Base-by-base conservation (phyloP, 2,888 invertebrate genomes). In the Sesia apiformis region DNA sequence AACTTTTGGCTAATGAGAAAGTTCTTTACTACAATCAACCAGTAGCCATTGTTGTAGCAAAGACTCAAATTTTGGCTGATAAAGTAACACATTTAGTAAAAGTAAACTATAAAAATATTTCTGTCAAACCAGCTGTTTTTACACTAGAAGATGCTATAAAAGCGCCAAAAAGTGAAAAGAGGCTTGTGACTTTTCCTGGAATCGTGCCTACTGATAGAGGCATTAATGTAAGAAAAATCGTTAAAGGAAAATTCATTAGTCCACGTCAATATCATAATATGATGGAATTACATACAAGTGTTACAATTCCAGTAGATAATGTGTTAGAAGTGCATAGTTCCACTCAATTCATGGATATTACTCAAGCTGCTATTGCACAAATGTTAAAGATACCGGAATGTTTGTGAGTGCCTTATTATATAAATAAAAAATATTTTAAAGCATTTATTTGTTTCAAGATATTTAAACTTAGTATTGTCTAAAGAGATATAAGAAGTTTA, bases 231-330 rank as follows among this genome's bases (percentile, higher is more conserved):
- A 50, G 50, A 3, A 75, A 68, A 58, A 85, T 63, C 57, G 82
- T 67, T 59, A 82, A 65, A 56, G 74, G 75, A 5, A 65, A 58
- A 1, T 63, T 65, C 43, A 64, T 69, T 4, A 69, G 76, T 52
- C 90, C 89, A 5, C 72, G 82, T 4, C 94, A 94, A 66, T 93
- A 92, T 65, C 93, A 94, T 66, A 93, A 91, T 61, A 85, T 91
- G 40, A 92, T 94, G 91, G 94, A 94, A 71, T 91, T 91, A 0
- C 90, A 93, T 52, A 81, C 82, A 4, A 91, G 91, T 62, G 79
- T 92, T 3, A 90, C 90, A 5, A 69, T 90, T 40, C 94, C 94
- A 0, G 80, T 78, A 3, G 94, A 94, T 69, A 92, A 93, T 66
- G 92, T 92, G 0, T 72, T 93, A 57, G 90, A 92, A 52, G 89